A percentile compares a stretch with the other conserved stretches of the same genome.
phyloP scores from a whole-genome alignment of 2,113 vertebrate species.

The Engystomops pustulosus region DNA sequence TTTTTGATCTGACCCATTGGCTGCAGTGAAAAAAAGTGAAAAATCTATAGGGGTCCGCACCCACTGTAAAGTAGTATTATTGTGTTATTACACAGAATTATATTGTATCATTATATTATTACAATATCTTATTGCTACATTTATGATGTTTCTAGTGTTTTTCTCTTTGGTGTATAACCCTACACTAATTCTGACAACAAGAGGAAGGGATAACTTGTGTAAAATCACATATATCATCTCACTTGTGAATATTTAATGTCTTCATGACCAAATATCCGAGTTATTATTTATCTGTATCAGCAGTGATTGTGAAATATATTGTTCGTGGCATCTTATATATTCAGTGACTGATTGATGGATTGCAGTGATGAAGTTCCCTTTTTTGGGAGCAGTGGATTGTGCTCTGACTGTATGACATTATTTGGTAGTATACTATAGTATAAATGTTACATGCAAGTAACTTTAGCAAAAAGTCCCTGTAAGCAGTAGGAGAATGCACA shows the following conservation, averaged over 20 bases:
- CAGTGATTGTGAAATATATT: background rate
- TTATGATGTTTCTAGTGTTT: background rate
- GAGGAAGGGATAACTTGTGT: background rate
- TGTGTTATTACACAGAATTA: too few species aligned
- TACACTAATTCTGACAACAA: background rate
- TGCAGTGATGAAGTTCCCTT: background rate
- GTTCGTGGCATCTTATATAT: background rate
- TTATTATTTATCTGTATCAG: background rate
- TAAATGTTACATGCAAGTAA: constrained; percentile 43
- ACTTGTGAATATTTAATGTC: background rate
- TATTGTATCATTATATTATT: too few species aligned
- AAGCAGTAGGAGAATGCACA: constrained; percentile 31
- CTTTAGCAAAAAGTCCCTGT: constrained; percentile 29
- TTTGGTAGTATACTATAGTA: constrained; percentile 23
- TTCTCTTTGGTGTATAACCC: background rate
- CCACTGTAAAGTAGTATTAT: too few species aligned
- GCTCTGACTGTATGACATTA: background rate
- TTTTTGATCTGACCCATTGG: too few species aligned
- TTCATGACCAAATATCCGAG: background rate
- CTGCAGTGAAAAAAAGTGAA: too few species aligned
- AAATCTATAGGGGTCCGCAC: too few species aligned
- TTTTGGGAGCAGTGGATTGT: background rate
- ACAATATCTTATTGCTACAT: background rate
- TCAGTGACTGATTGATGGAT: background rate
- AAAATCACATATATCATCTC: background rate